Percentiles rank a stretch among this genome's conserved stretches.
Conservation (phyloP, 1,140 invertebrate species). For the Aphis gossypii region DNA sequence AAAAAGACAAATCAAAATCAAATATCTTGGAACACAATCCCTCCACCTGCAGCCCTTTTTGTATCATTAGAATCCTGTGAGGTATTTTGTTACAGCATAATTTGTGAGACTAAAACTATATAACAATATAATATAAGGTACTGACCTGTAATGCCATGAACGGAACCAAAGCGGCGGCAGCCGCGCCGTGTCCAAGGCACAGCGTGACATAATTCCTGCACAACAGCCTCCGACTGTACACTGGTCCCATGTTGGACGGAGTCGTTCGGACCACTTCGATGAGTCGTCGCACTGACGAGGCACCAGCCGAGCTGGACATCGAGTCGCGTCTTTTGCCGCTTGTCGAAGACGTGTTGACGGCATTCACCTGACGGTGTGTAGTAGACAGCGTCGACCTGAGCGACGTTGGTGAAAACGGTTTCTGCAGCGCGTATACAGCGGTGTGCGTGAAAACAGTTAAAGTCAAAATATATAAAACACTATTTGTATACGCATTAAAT, state of each 20-base stretch:
- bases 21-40: background rate
- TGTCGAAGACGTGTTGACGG: slow-evolving; percentile 17
- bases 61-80: too few relatives aligned
- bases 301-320: slow-evolving; percentile 70
- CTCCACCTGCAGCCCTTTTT: background rate
- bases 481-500: background rate
- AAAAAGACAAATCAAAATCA: too few relatives aligned
- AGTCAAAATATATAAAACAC: background rate
- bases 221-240: slow-evolving; percentile 64
- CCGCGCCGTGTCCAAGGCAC: slow-evolving; percentile 69
- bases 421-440: background rate
- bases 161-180: slow-evolving; percentile 72
- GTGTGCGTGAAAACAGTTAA: background rate
- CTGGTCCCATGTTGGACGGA: slow-evolving; percentile 63
- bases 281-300: slow-evolving; percentile 72
- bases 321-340: slow-evolving; percentile 63
- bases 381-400: slow-evolving; percentile 48
- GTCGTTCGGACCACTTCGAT: slow-evolving; percentile 68
- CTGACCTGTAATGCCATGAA: slow-evolving; percentile 69
- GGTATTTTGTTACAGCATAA: too few relatives aligned
- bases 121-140: slow-evolving; percentile 65
- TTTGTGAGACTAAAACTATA: background rate
- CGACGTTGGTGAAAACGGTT: slow-evolving; percentile 53
- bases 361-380: slow-evolving; percentile 7
- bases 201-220: slow-evolving; percentile 68